Evolutionary conservation across 92 coral and sea anemone species (phyloP), one percentile per base, ranked within the genome.

Genomic region (Epizoanthus ramosus): DNA sequence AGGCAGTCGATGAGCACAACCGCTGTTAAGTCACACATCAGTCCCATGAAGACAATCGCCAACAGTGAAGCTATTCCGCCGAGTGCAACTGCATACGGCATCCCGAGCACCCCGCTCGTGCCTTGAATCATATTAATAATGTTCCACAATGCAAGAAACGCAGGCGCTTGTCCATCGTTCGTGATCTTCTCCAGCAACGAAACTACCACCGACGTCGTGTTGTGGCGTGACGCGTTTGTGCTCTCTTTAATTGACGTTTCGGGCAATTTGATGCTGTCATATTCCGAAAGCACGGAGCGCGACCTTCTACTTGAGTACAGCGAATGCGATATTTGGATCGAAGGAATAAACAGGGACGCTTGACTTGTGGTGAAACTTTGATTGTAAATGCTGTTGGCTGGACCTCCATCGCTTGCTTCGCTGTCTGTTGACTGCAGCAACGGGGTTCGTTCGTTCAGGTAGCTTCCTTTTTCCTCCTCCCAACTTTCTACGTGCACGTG

Each of bases 311-410:
- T 90, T 2, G 96, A 92, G 59, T 92, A 92, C 75, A 92, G 77
- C 71, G 43, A 37, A 37, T 37, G 43, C 4, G 96, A 92, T 83
- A 92, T 88, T 81, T 92, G 93, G 33, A 92, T 88, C 17, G 96
- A 92, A 19, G 93, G 96, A 64, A 92, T 92, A 71, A 92, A 92
- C 17, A 92, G 74, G 1, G 96, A 92, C 1, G 93, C 92, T 64
- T 92, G 96, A 54, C 96, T 92, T 22, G 93, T 82, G 18, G 90
- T 81, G 66, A 87, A 87, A 57, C 86, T 82, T 2, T 67, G 72
- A 19, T 67, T 67, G 72, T 67, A 67, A 3, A 33, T 17, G 50
- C 72, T 67, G 47, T 67, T 67, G 5, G 72, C 72, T 33, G 19
- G 45, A n/a, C 50, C 72, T 16, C 72, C 39, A 14, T 31, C 28